Percentiles rank a stretch among this genome's conserved stretches.
Evolutionary conservation across 2,888 invertebrate genomes (phyloP).

Genomic region (Flabesymbios commensalis): DNA sequence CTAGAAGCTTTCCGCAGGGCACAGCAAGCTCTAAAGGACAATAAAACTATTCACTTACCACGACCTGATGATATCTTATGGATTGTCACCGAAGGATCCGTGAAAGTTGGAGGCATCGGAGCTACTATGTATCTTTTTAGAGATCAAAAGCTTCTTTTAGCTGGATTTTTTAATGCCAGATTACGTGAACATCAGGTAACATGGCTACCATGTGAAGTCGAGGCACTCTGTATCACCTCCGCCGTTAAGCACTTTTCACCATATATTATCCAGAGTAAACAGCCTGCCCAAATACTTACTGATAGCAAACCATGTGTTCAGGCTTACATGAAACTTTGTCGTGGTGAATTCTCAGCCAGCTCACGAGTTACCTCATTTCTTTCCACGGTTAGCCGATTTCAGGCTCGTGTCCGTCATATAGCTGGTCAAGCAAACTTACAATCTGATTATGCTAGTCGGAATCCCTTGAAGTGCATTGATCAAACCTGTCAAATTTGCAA

Average conservation of each 20-base stretch:
- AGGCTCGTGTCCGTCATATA: constrained; percentile 1
- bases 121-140: constrained; percentile 11
- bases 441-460: constrained; percentile 9
- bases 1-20: constrained; percentile 11
- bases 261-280: constrained; percentile 2
- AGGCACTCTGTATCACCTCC: constrained; percentile 11
- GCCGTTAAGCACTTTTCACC: constrained; percentile 12
- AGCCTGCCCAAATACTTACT: background rate
- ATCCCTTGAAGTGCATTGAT: background rate
- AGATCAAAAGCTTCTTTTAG: constrained; percentile 5
- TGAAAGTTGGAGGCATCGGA: constrained; percentile 18
- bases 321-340: constrained; percentile 1
- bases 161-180: constrained; percentile 14
- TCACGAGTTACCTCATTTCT: constrained; percentile 10
- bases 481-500: background rate
- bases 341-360: constrained; percentile 10
- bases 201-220: constrained; percentile 14
- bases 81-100: constrained; percentile 21
- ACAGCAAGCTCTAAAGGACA: constrained; percentile 5
- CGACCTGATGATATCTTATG: constrained; percentile 20
- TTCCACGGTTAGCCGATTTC: constrained; percentile 6
- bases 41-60: constrained; percentile 16
- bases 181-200: constrained; percentile 1
- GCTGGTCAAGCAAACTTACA: constrained; percentile 9
- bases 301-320: constrained; percentile 14